Conservation (phyloP, 2,113 vertebrate species). For the Melanerpes formicivorus region DNA sequence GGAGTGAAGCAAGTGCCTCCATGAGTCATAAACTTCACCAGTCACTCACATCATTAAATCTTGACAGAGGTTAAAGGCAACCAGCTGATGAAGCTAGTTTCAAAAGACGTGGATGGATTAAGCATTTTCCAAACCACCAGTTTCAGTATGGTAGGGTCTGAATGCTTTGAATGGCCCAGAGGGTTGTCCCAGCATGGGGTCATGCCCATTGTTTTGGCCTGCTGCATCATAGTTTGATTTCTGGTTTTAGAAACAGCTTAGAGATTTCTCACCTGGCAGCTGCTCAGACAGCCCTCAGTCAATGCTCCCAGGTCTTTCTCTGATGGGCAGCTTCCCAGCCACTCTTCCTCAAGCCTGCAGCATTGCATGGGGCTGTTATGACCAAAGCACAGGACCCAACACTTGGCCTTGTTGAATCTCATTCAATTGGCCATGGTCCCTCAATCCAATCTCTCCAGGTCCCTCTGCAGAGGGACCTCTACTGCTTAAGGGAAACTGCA, state of each 20-base stretch:
- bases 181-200: background rate
- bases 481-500: background rate
- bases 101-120: background rate
- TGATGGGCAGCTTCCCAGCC: too few relatives aligned
- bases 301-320: too few relatives aligned
- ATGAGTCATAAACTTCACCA: slow-evolving; percentile 15
- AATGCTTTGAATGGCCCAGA: background rate
- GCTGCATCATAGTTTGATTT: background rate
- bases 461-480: background rate
- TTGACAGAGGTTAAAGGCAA: slow-evolving; percentile 15
- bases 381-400: too few relatives aligned
- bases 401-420: too few relatives aligned
- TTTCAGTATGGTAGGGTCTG: background rate
- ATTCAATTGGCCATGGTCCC: too few relatives aligned
- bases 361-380: too few relatives aligned
- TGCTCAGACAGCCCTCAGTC: background rate
- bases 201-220: background rate
- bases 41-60: background rate
- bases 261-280: background rate
- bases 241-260: background rate
- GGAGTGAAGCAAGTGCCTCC: slow-evolving; percentile 12
- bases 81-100: background rate
- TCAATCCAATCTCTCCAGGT: background rate
- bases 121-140: background rate
- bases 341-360: too few relatives aligned